These are phyloP conservation scores for Astropecten irregularis DNA, from an alignment of 53 echinoderm and acorn worm genomes.

Conservation along the genomic window DNA sequence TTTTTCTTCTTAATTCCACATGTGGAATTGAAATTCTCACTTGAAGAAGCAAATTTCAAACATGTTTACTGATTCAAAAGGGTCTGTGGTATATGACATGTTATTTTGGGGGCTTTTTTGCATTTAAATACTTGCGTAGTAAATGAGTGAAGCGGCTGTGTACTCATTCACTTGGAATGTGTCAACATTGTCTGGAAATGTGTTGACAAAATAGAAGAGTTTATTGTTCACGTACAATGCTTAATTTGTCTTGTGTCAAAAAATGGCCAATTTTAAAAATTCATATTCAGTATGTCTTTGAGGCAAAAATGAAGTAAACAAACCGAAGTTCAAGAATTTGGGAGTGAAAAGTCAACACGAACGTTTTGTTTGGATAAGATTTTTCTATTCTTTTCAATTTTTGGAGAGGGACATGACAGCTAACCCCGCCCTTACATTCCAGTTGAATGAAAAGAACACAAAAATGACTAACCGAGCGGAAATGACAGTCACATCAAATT, in stretches of 20 bases:
- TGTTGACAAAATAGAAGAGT: conserved; percentile 19
- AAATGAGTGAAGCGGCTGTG: conserved; percentile 41
- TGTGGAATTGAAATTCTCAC: neutral
- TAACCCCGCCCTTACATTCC: conserved; percentile 49
- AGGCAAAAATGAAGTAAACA: too few species aligned
- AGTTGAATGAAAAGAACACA: conserved; percentile 10
- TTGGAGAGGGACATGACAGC: neutral
- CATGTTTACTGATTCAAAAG: neutral
- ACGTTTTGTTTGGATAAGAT: neutral
- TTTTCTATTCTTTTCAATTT: too few species aligned
- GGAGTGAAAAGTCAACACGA: too few species aligned
- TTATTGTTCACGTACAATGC: neutral
- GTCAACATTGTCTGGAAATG: conserved; percentile 58
- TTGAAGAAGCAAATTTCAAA: neutral
- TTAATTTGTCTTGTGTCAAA: neutral
- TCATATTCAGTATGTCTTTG: too few species aligned
- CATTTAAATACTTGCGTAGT: conserved; percentile 15
- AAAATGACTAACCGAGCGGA: conserved; percentile 44
- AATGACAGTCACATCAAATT: conserved; percentile 3
- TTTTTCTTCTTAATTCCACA: neutral
- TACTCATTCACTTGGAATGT: conserved; percentile 92
- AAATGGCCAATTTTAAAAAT: too few species aligned
- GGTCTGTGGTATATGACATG: neutral
- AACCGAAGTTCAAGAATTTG: too few species aligned
- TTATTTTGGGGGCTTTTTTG: neutral